phyloP scores from a whole-genome alignment of 2,888 invertebrate species.

The Adelognathus sp. region DNA sequence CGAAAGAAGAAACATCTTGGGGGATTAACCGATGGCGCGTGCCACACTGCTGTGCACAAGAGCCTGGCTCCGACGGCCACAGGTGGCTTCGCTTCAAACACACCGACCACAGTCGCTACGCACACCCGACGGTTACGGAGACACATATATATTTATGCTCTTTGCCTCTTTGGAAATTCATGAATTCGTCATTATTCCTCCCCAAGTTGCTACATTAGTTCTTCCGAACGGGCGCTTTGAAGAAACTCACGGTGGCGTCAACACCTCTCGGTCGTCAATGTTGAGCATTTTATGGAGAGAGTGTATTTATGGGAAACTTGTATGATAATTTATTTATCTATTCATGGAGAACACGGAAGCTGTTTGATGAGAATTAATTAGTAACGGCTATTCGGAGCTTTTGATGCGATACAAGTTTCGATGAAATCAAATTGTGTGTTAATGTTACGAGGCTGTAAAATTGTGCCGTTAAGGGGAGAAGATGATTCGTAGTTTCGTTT shows the following conservation, averaged over 20 bases:
- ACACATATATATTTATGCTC: conserved; percentile 36
- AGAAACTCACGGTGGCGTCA: conserved; percentile 15
- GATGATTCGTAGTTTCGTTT: too few species aligned
- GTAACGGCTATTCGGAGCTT: too few species aligned
- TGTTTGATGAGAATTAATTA: neutral
- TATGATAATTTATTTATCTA: neutral
- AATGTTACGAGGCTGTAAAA: too few species aligned
- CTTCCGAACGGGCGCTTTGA: neutral
- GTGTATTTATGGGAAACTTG: neutral
- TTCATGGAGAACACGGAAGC: neutral
- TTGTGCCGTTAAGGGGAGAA: too few species aligned
- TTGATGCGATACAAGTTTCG: too few species aligned
- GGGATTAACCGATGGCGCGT: conserved; percentile 76
- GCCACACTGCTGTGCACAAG: conserved; percentile 66
- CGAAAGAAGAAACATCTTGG: conserved; percentile 68
- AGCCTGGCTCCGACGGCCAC: conserved; percentile 61
- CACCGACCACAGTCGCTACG: conserved; percentile 60
- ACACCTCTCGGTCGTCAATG: conserved; percentile 17
- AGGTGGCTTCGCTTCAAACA: conserved; percentile 74
- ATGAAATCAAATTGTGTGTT: too few species aligned
- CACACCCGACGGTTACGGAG: conserved; percentile 53
- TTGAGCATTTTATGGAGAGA: neutral
- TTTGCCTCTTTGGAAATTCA: conserved; percentile 43
- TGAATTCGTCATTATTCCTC: conserved; percentile 39
- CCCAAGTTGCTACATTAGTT: neutral